Percentiles rank a stretch among this genome's conserved stretches.
These are phyloP conservation scores for Oryzias sinensis DNA, from an alignment of 2,797 vertebrate genomes.

Conservation along the genomic window DNA sequence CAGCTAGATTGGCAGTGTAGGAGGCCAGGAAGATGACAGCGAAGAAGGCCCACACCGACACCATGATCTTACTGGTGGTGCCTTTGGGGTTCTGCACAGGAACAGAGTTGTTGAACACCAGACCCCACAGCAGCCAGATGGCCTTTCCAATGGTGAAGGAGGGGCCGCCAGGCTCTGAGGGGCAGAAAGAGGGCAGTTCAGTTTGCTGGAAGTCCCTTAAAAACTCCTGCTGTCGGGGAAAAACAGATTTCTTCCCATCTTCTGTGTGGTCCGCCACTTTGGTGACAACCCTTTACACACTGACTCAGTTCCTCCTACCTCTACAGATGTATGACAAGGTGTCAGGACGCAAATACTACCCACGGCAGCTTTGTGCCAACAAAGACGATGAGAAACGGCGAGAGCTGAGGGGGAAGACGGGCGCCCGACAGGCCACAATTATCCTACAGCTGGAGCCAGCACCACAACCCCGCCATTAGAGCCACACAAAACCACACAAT, in stretches of 20 bases:
- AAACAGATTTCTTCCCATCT: conserved; percentile 26
- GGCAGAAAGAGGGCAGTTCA: conserved; percentile 14
- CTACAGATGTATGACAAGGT: conserved; percentile 53
- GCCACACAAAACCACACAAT: conserved; percentile 13
- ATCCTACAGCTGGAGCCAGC: conserved; percentile 60
- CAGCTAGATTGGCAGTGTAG: conserved; percentile 99
- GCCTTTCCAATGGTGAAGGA: conserved; percentile 99
- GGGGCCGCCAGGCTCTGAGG: conserved; percentile 94
- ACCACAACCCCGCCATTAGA: conserved; percentile 53
- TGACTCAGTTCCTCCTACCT: conserved; percentile 48
- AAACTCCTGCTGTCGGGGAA: background rate
- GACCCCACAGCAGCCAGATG: conserved; percentile 97
- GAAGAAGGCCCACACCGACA: conserved; percentile 99
- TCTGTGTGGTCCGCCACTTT: conserved; percentile 21
- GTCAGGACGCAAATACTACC: conserved; percentile 44
- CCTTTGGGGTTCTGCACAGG: conserved; percentile 99
- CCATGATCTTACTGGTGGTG: conserved; percentile 99
- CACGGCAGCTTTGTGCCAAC: conserved; percentile 44
- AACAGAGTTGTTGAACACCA: conserved; percentile 99
- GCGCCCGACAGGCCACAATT: conserved; percentile 62
- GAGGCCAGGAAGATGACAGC: conserved; percentile 99
- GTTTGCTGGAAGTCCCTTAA: conserved; percentile 32
- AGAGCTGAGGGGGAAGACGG: conserved; percentile 22
- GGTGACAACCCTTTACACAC: conserved; percentile 53
- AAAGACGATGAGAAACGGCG: conserved; percentile 26